A percentile compares a stretch with the other conserved stretches of the same genome.
phyloP scores from a whole-genome alignment of 2,888 invertebrate species.

The Norana najaformis region DNA sequence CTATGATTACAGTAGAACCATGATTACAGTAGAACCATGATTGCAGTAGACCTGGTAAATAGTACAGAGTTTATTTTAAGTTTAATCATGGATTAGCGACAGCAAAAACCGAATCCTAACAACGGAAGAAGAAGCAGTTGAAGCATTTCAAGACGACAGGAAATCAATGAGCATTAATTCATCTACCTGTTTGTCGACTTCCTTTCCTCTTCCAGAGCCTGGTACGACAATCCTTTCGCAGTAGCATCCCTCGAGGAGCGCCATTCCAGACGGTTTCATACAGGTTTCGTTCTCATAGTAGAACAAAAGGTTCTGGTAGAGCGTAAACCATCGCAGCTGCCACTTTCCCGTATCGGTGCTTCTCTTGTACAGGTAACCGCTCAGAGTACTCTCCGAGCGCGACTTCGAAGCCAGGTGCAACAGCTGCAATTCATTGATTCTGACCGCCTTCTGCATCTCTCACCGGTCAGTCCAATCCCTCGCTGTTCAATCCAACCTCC shows the following conservation, averaged over 20 bases:
- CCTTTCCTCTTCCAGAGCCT: slow-evolving; percentile 51
- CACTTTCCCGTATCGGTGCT: slow-evolving; percentile 84
- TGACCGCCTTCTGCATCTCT: slow-evolving; percentile 77
- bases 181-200: slow-evolving; percentile 57
- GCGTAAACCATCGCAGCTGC: slow-evolving; percentile 69
- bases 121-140: too few relatives aligned
- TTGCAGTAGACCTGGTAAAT: too few relatives aligned
- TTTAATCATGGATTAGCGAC: too few relatives aligned
- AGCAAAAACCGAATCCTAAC: too few relatives aligned
- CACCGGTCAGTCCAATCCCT: background rate
- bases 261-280: slow-evolving; percentile 78
- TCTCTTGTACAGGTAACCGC: slow-evolving; percentile 82
- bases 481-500: too few relatives aligned
- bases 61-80: too few relatives aligned
- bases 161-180: background rate
- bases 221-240: slow-evolving; percentile 57
- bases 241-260: slow-evolving; percentile 85
- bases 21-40: too few relatives aligned
- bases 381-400: slow-evolving; percentile 79
- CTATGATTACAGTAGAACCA: too few relatives aligned
- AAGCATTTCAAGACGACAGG: too few relatives aligned
- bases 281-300: slow-evolving; percentile 85
- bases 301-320: slow-evolving; percentile 81
- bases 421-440: slow-evolving; percentile 81
- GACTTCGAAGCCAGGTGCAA: slow-evolving; percentile 82